Conservation (phyloP, 1,140 invertebrate genomes). For the Schmidtea mediterranea region DNA sequence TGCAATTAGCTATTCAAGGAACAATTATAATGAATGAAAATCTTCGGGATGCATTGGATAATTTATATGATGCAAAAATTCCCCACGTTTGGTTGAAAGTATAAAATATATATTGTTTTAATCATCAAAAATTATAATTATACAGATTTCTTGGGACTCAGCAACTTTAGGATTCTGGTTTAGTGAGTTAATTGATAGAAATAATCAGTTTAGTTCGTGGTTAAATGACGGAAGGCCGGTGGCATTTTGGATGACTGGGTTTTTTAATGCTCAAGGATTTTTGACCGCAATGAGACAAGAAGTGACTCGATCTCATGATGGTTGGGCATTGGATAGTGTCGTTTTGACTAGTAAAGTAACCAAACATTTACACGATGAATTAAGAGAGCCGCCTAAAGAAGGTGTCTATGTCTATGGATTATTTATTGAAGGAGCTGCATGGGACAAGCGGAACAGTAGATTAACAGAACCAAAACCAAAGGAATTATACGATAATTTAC, state of each 20-base stretch:
- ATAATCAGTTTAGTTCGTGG: constrained; percentile 51
- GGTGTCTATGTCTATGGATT: constrained; percentile 25
- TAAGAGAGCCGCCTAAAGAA: constrained; percentile 31
- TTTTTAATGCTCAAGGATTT: constrained; percentile 63
- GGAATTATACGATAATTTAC: constrained; percentile 20
- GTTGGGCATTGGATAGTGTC: constrained; percentile 36
- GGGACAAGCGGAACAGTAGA: constrained; percentile 19
- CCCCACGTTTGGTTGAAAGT: constrained; percentile 68
- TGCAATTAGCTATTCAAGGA: constrained; percentile 77
- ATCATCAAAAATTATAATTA: too few species aligned
- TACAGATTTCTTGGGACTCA: constrained; percentile 60
- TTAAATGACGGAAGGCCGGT: constrained; percentile 43
- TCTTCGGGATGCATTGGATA: constrained; percentile 56
- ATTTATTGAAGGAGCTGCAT: constrained; percentile 23
- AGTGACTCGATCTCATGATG: constrained; percentile 24
- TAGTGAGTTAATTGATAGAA: constrained; percentile 56
- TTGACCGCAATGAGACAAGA: constrained; percentile 28
- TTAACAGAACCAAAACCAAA: constrained; percentile 25
- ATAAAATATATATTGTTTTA: too few species aligned
- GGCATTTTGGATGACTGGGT: constrained; percentile 89
- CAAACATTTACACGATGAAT: constrained; percentile 21
- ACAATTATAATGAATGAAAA: constrained; percentile 83
- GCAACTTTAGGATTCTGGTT: constrained; percentile 88
- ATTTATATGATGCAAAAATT: constrained; percentile 79
- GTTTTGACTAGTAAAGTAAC: constrained; percentile 23